phyloP scores from a whole-genome alignment of 1,140 invertebrate genomes.

The Dryas iulia region DNA sequence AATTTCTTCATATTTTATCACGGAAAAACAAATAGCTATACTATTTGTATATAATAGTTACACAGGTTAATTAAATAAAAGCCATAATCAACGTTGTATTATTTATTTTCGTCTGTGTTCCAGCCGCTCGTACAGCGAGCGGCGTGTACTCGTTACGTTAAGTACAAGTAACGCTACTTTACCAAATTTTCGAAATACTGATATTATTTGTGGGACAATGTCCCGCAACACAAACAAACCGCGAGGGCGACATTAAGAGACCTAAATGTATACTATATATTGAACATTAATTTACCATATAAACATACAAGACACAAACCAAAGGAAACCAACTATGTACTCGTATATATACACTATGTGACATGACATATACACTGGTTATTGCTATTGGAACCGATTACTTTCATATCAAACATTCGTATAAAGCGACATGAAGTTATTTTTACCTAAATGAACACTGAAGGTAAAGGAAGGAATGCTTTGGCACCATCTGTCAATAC shows the following conservation, averaged over 20 bases:
- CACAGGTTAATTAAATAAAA: slow-evolving; percentile 30
- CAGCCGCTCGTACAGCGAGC: slow-evolving; percentile 70
- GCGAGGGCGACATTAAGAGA: slow-evolving; percentile 54
- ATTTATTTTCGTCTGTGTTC: slow-evolving; percentile 75
- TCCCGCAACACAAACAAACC: slow-evolving; percentile 71
- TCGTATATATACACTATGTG: slow-evolving; percentile 53
- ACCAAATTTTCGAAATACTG: slow-evolving; percentile 76
- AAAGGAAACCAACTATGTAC: slow-evolving; percentile 42
- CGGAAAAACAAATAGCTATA: background rate
- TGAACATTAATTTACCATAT: slow-evolving; percentile 47
- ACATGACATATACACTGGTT: slow-evolving; percentile 33
- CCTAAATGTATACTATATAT: slow-evolving; percentile 36
- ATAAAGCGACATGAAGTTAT: slow-evolving; percentile 24
- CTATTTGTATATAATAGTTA: no score
- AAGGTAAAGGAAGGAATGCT: slow-evolving; percentile 41
- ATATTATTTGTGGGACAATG: slow-evolving; percentile 65
- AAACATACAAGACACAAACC: slow-evolving; percentile 45
- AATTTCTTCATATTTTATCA: no score
- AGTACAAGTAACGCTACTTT: slow-evolving; percentile 77
- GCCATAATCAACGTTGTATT: slow-evolving; percentile 70
- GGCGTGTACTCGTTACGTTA: slow-evolving; percentile 58
- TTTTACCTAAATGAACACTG: slow-evolving; percentile 38
- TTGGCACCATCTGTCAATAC: slow-evolving; percentile 44
- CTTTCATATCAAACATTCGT: slow-evolving; percentile 12
- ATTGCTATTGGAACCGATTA: slow-evolving; percentile 28